phyloP scores from a whole-genome alignment of 2,888 invertebrate genomes.

The Leucophenga maculata region DNA sequence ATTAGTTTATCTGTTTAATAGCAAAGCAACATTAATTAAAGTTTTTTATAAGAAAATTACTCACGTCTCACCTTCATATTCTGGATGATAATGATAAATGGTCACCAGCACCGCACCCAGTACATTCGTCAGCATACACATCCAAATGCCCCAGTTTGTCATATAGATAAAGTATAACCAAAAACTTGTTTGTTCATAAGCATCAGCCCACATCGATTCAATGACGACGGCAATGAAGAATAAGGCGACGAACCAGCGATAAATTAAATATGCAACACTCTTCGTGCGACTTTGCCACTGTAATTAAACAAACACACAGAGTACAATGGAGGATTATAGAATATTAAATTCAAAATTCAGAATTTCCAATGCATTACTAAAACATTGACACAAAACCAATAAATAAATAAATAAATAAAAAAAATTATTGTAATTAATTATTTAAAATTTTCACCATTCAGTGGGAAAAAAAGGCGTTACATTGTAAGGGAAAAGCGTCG shows the following conservation, averaged over 20 bases:
- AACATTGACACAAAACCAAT: too few species aligned
- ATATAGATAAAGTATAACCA: constrained; percentile 71
- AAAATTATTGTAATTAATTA: too few species aligned
- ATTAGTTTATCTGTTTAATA: constrained; percentile 62
- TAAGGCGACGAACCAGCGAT: constrained; percentile 69
- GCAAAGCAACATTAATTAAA: not conserved
- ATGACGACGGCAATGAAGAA: constrained; percentile 68
- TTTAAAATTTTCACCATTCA: too few species aligned
- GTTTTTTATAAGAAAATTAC: too few species aligned
- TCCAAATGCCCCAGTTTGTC: constrained; percentile 71
- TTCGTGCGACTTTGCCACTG: constrained; percentile 72
- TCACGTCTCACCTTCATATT: constrained; percentile 69
- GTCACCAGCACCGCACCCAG: constrained; percentile 68
- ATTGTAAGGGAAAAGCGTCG: too few species aligned
- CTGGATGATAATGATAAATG: constrained; percentile 70
- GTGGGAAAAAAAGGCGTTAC: too few species aligned
- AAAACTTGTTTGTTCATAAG: constrained; percentile 51
- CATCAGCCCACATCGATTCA: constrained; percentile 60
- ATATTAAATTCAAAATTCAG: not conserved
- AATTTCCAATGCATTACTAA: not conserved
- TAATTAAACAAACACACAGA: constrained; percentile 31
- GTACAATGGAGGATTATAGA: not conserved
- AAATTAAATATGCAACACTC: constrained; percentile 67
- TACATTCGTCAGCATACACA: constrained; percentile 70
- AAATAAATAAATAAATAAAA: too few species aligned